Evolutionary conservation across 2,797 vertebrate species (phyloP).

Genomic region (Microhierax caerulescens): DNA sequence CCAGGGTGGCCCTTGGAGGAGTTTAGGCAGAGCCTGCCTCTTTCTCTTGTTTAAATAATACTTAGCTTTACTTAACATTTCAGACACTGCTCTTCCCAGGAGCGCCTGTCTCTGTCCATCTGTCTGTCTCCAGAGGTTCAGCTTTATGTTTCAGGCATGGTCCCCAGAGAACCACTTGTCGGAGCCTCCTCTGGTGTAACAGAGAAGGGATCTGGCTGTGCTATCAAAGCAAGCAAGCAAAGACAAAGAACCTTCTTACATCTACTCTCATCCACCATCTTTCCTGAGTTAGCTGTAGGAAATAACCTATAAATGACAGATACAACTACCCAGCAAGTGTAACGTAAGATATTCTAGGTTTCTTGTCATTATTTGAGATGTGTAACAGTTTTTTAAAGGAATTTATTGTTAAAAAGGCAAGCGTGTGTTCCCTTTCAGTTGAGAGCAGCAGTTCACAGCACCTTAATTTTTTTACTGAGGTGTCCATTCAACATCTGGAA

Average conservation of each 20-base stretch:
- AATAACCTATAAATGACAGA: not conserved
- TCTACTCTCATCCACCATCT: not conserved
- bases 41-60: not conserved
- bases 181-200: not conserved
- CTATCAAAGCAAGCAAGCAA: not conserved
- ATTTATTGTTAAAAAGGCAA: not conserved
- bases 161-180: not conserved
- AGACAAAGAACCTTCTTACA: not conserved
- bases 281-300: not conserved
- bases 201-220: not conserved
- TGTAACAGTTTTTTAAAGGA: not conserved
- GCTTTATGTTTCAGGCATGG: not conserved
- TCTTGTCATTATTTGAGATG: not conserved
- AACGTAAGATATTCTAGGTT: not conserved
- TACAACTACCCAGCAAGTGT: not conserved
- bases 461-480: not conserved
- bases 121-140: not conserved
- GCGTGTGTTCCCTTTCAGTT: not conserved
- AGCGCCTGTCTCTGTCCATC: not conserved
- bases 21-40: not conserved
- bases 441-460: not conserved
- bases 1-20: not conserved
- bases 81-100: not conserved
- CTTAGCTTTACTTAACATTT: not conserved
- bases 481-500: not conserved